These are phyloP conservation scores for Phocoena sinus DNA, from an alignment of 2,113 vertebrate genomes.

Conservation along the genomic window DNA sequence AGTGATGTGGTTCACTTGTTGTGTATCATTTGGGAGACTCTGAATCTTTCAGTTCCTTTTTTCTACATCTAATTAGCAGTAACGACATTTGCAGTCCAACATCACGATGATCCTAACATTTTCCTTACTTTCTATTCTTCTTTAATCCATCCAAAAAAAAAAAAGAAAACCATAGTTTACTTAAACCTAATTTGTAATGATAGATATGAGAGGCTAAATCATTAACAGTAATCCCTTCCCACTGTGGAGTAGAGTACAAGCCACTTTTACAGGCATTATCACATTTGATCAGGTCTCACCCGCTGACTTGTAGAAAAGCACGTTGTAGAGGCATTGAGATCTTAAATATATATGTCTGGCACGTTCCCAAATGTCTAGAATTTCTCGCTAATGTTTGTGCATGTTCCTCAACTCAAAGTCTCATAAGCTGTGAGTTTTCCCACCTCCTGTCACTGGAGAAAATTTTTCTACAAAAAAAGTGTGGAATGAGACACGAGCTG, in stretches of 20 bases:
- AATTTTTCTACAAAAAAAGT: not conserved
- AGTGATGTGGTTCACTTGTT: not conserved
- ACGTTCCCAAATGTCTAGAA: slow-evolving; percentile 7
- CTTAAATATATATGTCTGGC: slow-evolving; percentile 32
- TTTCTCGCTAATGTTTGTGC: not conserved
- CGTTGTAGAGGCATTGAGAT: not conserved
- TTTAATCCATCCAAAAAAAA: not conserved
- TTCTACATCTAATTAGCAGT: not conserved
- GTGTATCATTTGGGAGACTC: not conserved
- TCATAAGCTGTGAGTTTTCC: slow-evolving; percentile 35
- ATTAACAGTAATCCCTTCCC: not conserved
- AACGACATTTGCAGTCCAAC: not conserved
- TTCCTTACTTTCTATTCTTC: not conserved
- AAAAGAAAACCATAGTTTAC: not conserved
- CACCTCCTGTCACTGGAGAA: slow-evolving; percentile 20
- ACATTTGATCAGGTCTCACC: not conserved
- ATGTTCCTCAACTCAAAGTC: not conserved
- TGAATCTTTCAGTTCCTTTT: not conserved
- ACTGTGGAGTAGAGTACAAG: not conserved
- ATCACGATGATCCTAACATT: not conserved
- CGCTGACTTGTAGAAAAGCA: not conserved
- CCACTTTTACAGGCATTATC: not conserved
- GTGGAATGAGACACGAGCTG: not conserved
- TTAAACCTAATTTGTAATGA: not conserved
- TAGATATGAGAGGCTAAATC: not conserved